Base-by-base conservation (phyloP, 2,888 invertebrate species). In the Ectemnius cavifrons region DNA sequence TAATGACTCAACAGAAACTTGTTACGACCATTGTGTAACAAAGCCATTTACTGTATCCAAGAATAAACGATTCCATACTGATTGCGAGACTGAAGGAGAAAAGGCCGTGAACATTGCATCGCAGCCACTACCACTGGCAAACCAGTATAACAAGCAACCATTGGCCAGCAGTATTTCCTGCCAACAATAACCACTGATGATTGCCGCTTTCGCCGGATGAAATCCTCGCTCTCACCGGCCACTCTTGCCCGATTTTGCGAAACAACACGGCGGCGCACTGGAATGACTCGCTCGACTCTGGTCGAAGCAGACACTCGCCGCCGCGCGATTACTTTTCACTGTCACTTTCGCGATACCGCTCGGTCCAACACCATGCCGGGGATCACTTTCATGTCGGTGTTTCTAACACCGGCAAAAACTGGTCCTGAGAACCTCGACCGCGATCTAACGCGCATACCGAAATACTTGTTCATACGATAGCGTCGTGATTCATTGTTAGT, bases 251-350 rank as follows among this genome's bases (percentile, higher is more conserved):
- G 27, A 76, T 73, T 82, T 71, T 47, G 46, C 61, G 62, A 67
- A 73, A 76, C 71, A 70, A 81, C 62, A 73, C 66, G 73, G 62
- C 23, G 23, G 23, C 23, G 23, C 23, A 56, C 57, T 60, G 64
- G 61, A 37, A 37, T 11, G 56, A 52, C 52, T 52, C 52, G 52
- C 16, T 66, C 58, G 20, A 67, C 58, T 66, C 66, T 59, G 49
- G 16, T 13, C 47, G 37, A 18, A 23, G 23, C 57, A 56, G 68
- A 52, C 16, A 16, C 52, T 52, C 52, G 63, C 75, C 18, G 63
- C 73, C n/a, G 66, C 49, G 57, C 52, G 71, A 72, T 73, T 78
- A 81, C 70, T 71, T 66, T 71, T 80, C 81, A 77, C 81, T 80
- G 71, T 80, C 79, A 65, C 75, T 80, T 67, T 69, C 75, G 61